A percentile compares a stretch with the other conserved stretches of the same genome.
Evolutionary conservation across 2,797 vertebrate genomes (phyloP).

Genomic region (Eupleurogrammus muticus): DNA sequence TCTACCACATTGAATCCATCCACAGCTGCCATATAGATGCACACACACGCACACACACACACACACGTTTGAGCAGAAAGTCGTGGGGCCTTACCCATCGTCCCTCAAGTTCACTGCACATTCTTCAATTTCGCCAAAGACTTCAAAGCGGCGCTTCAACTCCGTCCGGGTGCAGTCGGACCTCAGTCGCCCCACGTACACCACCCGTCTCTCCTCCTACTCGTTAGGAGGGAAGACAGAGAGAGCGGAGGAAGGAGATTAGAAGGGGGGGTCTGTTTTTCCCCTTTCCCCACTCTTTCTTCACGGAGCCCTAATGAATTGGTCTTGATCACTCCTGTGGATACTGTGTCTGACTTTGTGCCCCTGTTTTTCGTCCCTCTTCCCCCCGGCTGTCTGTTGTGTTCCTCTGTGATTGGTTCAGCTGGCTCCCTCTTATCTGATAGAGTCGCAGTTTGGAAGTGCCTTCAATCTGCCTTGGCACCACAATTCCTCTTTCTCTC

Average conservation of each 20-base stretch:
- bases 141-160: slow-evolving; percentile 96
- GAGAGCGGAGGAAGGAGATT: slow-evolving; percentile 63
- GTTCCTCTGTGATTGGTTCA: slow-evolving; percentile 67
- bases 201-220: slow-evolving; percentile 96
- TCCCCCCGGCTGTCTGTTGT: slow-evolving; percentile 51
- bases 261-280: slow-evolving; percentile 56
- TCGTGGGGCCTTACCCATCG: slow-evolving; percentile 90
- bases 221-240: slow-evolving; percentile 72
- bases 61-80: slow-evolving; percentile 24
- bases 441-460: slow-evolving; percentile 61
- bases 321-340: slow-evolving; percentile 72
- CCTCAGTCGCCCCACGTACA: slow-evolving; percentile 96
- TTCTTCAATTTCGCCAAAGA: slow-evolving; percentile 99
- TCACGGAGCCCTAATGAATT: slow-evolving; percentile 72
- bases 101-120: slow-evolving; percentile 95
- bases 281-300: slow-evolving; percentile 54
- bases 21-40: slow-evolving; percentile 13
- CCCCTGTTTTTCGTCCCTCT: slow-evolving; percentile 51
- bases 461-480: slow-evolving; percentile 71
- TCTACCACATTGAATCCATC: slow-evolving; percentile 12
- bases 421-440: slow-evolving; percentile 74
- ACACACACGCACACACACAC: slow-evolving; percentile 31
- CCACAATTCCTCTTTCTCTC: slow-evolving; percentile 74
- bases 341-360: slow-evolving; percentile 56
- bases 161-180: slow-evolving; percentile 93